phyloP scores from a whole-genome alignment of 2,797 vertebrate species.

The Zenarchopterus dispar region DNA sequence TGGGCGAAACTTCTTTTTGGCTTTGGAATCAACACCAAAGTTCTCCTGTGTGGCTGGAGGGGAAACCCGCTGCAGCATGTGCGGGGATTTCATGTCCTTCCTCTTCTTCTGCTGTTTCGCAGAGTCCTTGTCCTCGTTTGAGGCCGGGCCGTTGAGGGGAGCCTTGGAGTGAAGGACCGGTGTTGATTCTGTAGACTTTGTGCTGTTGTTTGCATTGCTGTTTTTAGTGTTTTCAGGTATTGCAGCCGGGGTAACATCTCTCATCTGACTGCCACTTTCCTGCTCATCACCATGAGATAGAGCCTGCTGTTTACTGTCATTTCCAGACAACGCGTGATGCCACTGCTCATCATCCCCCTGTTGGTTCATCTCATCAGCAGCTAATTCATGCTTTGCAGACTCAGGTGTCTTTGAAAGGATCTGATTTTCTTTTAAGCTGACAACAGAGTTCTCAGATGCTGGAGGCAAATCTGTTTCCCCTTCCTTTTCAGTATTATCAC shows the following conservation, averaged over 20 bases:
- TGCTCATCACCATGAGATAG: conserved; percentile 56
- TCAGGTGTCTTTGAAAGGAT: conserved; percentile 57
- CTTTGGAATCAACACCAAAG: conserved; percentile 81
- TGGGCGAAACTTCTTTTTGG: conserved; percentile 84
- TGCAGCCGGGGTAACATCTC: conserved; percentile 68
- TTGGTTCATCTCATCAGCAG: conserved; percentile 52
- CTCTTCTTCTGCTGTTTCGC: conserved; percentile 84
- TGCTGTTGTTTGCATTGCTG: conserved; percentile 30
- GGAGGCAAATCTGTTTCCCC: conserved; percentile 54
- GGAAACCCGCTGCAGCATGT: conserved; percentile 76
- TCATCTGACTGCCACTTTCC: conserved; percentile 55
- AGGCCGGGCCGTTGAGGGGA: conserved; percentile 40
- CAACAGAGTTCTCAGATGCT: conserved; percentile 49
- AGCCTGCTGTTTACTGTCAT: conserved; percentile 65
- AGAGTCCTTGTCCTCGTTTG: conserved; percentile 75
- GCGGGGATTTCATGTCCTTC: conserved; percentile 84
- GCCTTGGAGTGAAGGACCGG: conserved; percentile 66
- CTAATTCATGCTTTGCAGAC: conserved; percentile 58
- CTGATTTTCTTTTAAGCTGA: conserved; percentile 55
- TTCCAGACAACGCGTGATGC: conserved; percentile 42
- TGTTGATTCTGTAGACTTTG: conserved; percentile 71
- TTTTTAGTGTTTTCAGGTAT: conserved; percentile 67
- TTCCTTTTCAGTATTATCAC: conserved; percentile 35
- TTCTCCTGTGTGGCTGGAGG: conserved; percentile 87
- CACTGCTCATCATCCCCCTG: conserved; percentile 62